Evolutionary conservation across 2,797 vertebrate species (phyloP), one percentile per base, ranked within the genome.

Genomic region (Gymnoscopelus microlampas): DNA sequence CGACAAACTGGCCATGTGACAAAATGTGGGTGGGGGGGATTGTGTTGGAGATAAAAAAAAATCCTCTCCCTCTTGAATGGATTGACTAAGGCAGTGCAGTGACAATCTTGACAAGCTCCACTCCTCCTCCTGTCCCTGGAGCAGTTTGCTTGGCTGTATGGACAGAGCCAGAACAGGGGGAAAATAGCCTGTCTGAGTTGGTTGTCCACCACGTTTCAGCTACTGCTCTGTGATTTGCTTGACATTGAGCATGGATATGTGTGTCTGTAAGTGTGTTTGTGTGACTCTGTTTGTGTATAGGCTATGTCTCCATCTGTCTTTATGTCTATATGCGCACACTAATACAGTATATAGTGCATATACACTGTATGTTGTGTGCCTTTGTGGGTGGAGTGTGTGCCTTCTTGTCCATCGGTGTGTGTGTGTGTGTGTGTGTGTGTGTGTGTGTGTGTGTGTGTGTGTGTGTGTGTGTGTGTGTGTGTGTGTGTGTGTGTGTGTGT

Each of bases 191-290:
- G 60, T 14, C 71, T 10, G 61, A 62, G 39, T 76, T 13, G 68
- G 68, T 62, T 77, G 65, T 77, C 71, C 58, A 66, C 83, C 82
- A 87, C 84, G 88, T 87, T 85, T 86, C 71, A 83, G 74, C 77
- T 60, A 69, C 72, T 71, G 74, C 71, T 80, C 0, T 1, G 39
- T 44, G 39, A 44, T 44, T 44, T 44, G 6, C 39, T 39, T 39
- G 39, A 39, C 39, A 39, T 9, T 39, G 39, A 8, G 39, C 39
- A 39, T 6, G 48, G 44, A 63, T 71, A 71, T 53, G 63, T 59
- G 58, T 56, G 39, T 63, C 50, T 66, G 39, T 14, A 39, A 51
- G 44, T 55, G 13, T 6, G 1, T 64, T 51, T 8, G n/a, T 2
- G 6, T 65, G 3, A 8, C 7, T n/a, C 3, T 29, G 54, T 63